Percentiles rank a stretch among this genome's conserved stretches.
Conservation (phyloP, 2,113 vertebrate genomes). For the Sardina pilchardus region DNA sequence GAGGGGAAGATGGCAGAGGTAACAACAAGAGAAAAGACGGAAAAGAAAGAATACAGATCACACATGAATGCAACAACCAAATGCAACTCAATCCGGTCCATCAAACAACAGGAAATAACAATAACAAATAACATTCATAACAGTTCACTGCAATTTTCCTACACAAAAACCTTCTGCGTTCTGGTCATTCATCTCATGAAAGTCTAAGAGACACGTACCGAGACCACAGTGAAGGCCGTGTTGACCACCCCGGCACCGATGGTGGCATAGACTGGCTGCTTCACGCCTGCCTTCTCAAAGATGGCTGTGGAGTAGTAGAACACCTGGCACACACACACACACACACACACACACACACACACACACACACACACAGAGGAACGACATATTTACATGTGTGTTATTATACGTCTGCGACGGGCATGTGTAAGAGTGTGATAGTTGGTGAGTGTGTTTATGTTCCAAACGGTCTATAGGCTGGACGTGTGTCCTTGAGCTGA, state of each 20-base stretch:
- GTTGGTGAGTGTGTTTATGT: neutral
- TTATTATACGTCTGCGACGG: conserved; percentile 37
- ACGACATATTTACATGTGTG: conserved; percentile 22
- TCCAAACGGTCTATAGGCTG: neutral
- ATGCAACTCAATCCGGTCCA: neutral
- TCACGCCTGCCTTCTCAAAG: conserved; percentile 84
- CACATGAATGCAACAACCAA: neutral
- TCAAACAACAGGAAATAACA: neutral
- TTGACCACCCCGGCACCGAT: conserved; percentile 93
- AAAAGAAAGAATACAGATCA: neutral
- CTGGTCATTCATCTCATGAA: too few relatives aligned
- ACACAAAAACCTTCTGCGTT: neutral
- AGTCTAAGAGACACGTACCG: conserved; percentile 76
- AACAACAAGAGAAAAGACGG: neutral
- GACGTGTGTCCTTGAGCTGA: neutral
- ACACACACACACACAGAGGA: too few relatives aligned
- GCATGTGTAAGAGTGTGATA: neutral
- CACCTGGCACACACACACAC: conserved; percentile 78
- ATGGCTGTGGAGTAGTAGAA: conserved; percentile 97
- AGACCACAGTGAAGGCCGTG: conserved; percentile 90
- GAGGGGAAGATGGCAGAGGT: neutral
- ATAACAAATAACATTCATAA: neutral
- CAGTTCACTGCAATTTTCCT: neutral
- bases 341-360: too few relatives aligned
- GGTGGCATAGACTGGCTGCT: conserved; percentile 92